Conservation (phyloP, 2,888 invertebrate species). For the Ophraella communa region DNA sequence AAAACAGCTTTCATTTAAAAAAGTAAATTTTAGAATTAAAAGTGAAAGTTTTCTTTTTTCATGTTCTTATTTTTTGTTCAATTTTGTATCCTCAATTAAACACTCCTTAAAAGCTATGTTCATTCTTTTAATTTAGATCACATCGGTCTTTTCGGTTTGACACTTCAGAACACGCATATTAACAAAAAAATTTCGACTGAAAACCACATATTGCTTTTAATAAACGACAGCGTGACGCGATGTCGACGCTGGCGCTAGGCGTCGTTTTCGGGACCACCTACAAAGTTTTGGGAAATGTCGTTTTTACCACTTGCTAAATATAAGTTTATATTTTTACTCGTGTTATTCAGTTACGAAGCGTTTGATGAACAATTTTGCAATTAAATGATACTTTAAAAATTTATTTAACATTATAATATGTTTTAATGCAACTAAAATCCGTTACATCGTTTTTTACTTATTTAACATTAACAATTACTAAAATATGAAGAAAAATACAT, state of each 20-base stretch:
- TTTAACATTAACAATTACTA: no score
- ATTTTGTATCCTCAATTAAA: no score
- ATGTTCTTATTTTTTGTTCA: no score
- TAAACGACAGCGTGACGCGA: slow-evolving; percentile 9
- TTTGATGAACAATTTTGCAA: not conserved
- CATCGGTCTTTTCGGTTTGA: slow-evolving; percentile 1
- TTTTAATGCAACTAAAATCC: no score
- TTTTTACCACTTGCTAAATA: slow-evolving; percentile 9
- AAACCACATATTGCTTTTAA: slow-evolving; percentile 23
- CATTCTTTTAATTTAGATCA: not conserved
- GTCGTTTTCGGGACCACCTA: slow-evolving; percentile 19
- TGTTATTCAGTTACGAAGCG: not conserved
- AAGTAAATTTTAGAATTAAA: no score
- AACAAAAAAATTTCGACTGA: slow-evolving; percentile 14
- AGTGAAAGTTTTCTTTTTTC: no score
- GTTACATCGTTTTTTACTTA: no score
- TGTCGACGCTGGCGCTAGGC: slow-evolving; percentile 11
- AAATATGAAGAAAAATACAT: no score
- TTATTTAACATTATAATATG: not conserved
- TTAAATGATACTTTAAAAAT: not conserved
- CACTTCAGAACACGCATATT: slow-evolving; percentile 2
- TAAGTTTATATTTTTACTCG: slow-evolving; percentile 3
- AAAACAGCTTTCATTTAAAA: no score
- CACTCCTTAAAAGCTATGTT: not conserved
- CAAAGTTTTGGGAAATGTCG: slow-evolving; percentile 11